Evolutionary conservation across 2,888 invertebrate genomes (phyloP), one percentile per base, ranked within the genome.

Genomic region (Myopa testacea): DNA sequence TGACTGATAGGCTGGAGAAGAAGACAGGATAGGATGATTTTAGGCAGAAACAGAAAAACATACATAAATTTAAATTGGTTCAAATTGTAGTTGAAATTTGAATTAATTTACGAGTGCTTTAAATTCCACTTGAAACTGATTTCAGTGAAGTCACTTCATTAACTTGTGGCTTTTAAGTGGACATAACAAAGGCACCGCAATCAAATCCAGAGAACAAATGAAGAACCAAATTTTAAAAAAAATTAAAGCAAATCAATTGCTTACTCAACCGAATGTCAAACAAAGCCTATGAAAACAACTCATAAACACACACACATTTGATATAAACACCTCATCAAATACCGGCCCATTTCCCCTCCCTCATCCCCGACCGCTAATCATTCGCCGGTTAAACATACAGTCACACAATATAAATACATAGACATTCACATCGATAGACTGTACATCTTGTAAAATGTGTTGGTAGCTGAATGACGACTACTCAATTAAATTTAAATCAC

Each of bases 401-500:
- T 26, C 26, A 26, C 26, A 26, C 26, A 26, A 26, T 26, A 26
- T 26, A 26, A 26, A 26, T 26, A 26, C 26, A 26, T 26, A 26
- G 1, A 26, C 26, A 26, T 2, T 26, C 26, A 26, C 26, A 26
- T 26, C 26, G 1, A 26, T 1, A 26, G 26, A 26, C 26, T 26
- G 26, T 26, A 26, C 26, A 26, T 26, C 26, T 26, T 26, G 26
- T 26, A 26, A 26, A 26, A 26, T 26, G 26, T 26, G 26, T 26
- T 26, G n/a, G 62, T 34, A 50, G 58, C 34, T 8, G 10, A 69
- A 79, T 62, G 79, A 80, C 75, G 67, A 67, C 75, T 83, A 86
- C 83, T 85, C 85, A 86, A 86, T 86, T 86, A 84, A 83, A 82
- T 83, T 83, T 84, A 78, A 82, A 81, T 84, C 82, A 82, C 81